Conservation (phyloP, 2,888 invertebrate species). For the Lacanobia wlatinum region DNA sequence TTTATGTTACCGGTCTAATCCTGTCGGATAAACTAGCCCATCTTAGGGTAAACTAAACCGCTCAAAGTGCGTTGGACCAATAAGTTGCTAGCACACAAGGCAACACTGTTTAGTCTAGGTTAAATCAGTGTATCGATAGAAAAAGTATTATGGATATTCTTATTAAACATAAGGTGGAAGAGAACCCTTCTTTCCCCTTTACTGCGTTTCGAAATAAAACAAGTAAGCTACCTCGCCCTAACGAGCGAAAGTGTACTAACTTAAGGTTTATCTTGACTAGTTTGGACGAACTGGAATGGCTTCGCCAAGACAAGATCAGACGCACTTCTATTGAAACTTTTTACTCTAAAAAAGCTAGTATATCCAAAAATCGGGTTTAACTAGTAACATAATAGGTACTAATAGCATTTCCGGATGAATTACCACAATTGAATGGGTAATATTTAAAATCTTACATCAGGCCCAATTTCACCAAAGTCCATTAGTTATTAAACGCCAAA, state of each 20-base stretch:
- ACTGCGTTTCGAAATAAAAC: no score
- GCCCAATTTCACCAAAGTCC: not conserved
- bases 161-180: no score
- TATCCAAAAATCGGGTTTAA: conserved; percentile 1
- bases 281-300: no score
- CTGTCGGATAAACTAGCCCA: not conserved
- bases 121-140: no score
- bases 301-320: no score
- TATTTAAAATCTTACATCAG: not conserved
- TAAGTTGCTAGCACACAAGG: no score
- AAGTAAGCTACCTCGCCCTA: no score
- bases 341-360: not conserved
- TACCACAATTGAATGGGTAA: not conserved
- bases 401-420: not conserved
- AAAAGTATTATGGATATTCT: no score
- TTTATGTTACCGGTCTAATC: conserved; percentile 10
- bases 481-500: not conserved
- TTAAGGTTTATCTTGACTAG: no score
- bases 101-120: not conserved
- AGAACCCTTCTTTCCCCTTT: no score
- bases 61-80: conserved; percentile 1
- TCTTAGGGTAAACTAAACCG: not conserved
- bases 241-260: no score
- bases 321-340: no score
- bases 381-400: conserved; percentile 15